Percentiles rank a stretch among this genome's conserved stretches.
These are phyloP conservation scores for Poeciliopsis occidentalis DNA, from an alignment of 2,113 vertebrate species.

Conservation along the genomic window DNA sequence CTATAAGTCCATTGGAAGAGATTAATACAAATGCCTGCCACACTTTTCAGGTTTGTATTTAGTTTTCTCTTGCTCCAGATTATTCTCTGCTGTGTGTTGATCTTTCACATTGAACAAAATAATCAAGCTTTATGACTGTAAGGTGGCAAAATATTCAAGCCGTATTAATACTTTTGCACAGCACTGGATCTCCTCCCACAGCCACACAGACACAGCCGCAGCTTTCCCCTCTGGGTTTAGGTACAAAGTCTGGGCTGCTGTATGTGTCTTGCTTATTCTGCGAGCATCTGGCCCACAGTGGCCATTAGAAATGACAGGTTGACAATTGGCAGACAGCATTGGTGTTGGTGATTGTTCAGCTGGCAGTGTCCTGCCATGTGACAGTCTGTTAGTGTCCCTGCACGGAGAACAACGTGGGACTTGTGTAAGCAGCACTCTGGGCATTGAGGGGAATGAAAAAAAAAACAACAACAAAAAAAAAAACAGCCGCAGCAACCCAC, in stretches of 20 bases:
- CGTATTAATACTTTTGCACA: background rate
- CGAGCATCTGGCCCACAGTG: slow-evolving; percentile 73
- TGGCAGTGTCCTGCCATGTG: slow-evolving; percentile 72
- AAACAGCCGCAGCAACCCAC: slow-evolving; percentile 43
- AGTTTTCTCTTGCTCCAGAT: background rate
- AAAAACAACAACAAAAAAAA: background rate
- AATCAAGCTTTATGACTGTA: background rate
- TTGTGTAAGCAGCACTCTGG: slow-evolving; percentile 54
- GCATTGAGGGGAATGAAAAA: slow-evolving; percentile 54
- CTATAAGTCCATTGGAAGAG: too few relatives aligned
- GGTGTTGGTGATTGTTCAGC: slow-evolving; percentile 79
- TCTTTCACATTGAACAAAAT: background rate
- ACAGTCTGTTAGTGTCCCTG: slow-evolving; percentile 72
- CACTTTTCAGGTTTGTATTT: background rate
- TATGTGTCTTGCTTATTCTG: slow-evolving; percentile 55
- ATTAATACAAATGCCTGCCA: too few relatives aligned
- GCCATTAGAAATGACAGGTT: slow-evolving; percentile 76
- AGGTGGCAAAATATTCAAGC: background rate
- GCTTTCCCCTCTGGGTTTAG: slow-evolving; percentile 38
- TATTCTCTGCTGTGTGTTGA: background rate
- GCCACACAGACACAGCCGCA: slow-evolving; percentile 16
- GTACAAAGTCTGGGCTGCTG: slow-evolving; percentile 57
- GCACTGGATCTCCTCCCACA: background rate
- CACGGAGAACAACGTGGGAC: slow-evolving; percentile 59
- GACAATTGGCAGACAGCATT: slow-evolving; percentile 76